Evolutionary conservation across 2,797 vertebrate species (phyloP), one percentile per base, ranked within the genome.

Genomic region (Girardinus metallicus): DNA sequence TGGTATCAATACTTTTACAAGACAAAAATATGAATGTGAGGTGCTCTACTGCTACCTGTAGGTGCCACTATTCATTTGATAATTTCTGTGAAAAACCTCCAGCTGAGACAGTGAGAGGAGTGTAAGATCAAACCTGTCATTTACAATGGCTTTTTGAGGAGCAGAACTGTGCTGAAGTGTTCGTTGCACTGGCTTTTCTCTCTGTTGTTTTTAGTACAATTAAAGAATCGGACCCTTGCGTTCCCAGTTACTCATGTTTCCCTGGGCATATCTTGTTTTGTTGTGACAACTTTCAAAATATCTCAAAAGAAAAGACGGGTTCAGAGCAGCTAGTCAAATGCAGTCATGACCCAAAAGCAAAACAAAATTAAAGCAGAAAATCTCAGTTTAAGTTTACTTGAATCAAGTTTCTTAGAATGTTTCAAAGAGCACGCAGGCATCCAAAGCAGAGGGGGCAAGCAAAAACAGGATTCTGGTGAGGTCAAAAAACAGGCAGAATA

Each of bases 71-170:
- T 80, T 68, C 31, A 55, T 71, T 75, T 74, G 36, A 73, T 36
- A 10, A 74, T 51, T 78, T 39, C 41, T 15, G 15, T 66, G 55
- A 51, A 64, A n/a, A 36, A 26, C 29, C 29, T 10, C 46, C 3
- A 1, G 8, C 23, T 34, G 43, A 71, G n/a, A 23, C 55, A 75
- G 39, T 75, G 36, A 73, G 26, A 79, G 60, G 75, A 62, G 36
- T 71, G 13, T 31, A 44, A 73, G 64, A 77, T 64, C 23, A 43
- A 73, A 70, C 78, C 55, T 68, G 41, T 68, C 49, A 80, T 4
- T 55, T 70, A 76, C 74, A 77, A 68, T 55, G 21, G 26, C 18
- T 49, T 26, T 51, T 1, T 46, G 47, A 43, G 15, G 44, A 79
- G 44, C 21, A 47, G 12, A 66, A 60, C 57, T 29, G n/a, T 53